Percentiles rank a stretch among this genome's conserved stretches.
Evolutionary conservation across 2,113 vertebrate species (phyloP).

Genomic region (Seriola dumerili): DNA sequence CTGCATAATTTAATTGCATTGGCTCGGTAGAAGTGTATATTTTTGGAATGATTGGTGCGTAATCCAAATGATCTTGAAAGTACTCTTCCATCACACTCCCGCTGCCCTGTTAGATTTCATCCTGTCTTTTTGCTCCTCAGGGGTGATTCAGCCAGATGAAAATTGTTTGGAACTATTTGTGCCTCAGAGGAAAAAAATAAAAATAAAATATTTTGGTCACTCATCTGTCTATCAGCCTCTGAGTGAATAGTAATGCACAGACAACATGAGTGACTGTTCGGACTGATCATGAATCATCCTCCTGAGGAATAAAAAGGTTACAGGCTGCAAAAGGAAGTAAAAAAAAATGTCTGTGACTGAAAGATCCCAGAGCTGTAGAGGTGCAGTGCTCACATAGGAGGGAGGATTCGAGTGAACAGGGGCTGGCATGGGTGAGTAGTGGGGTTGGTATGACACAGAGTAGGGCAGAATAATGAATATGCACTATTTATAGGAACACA

Average conservation of each 20-base stretch:
- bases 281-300: slow-evolving; percentile 8
- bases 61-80: slow-evolving; percentile 16
- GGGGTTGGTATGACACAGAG: slow-evolving; percentile 54
- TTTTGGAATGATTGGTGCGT: slow-evolving; percentile 2
- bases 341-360: background rate
- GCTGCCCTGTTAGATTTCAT: slow-evolving; percentile 1
- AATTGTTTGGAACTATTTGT: slow-evolving; percentile 17
- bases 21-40: background rate
- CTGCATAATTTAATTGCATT: background rate
- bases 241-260: slow-evolving; percentile 4
- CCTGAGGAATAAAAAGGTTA: background rate
- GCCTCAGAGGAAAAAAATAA: slow-evolving; percentile 6
- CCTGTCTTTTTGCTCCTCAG: background rate
- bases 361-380: slow-evolving; percentile 13
- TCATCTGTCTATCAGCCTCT: slow-evolving; percentile 26
- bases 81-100: background rate
- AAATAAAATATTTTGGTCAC: slow-evolving; percentile 10
- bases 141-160: slow-evolving; percentile 38
- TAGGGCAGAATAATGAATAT: slow-evolving; percentile 69
- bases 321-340: background rate
- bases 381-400: slow-evolving; percentile 10
- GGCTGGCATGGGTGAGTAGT: slow-evolving; percentile 50
- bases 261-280: background rate
- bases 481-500: slow-evolving; percentile 70
- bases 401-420: slow-evolving; percentile 49